Percentiles rank a stretch among this genome's conserved stretches.
phyloP scores from a whole-genome alignment of 2,797 vertebrate genomes.

The Myotis vivesi region DNA sequence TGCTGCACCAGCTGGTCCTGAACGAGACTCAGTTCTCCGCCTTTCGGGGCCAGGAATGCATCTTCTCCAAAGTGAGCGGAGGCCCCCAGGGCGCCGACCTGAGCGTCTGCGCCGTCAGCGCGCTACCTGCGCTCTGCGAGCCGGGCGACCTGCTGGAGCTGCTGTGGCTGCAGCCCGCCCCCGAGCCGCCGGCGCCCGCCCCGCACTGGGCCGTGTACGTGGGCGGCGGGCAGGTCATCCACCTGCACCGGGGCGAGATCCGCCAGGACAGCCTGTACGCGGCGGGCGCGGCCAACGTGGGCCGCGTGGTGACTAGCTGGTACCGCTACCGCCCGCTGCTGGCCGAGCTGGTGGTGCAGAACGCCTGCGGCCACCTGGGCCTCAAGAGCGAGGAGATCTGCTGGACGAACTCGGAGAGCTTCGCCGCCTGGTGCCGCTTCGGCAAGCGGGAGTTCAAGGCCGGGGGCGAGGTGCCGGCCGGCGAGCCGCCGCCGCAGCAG shows the following conservation, averaged over 20 bases:
- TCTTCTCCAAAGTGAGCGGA: slow-evolving; percentile 97
- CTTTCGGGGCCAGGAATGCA: slow-evolving; percentile 98
- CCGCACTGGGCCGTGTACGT: slow-evolving; percentile 98
- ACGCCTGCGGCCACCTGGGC: slow-evolving; percentile 96
- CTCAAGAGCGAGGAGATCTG: slow-evolving; percentile 95
- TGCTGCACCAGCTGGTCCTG: slow-evolving; percentile 88
- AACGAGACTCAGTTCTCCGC: slow-evolving; percentile 97
- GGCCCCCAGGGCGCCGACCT: slow-evolving; percentile 93
- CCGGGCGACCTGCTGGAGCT: slow-evolving; percentile 98
- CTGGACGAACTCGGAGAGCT: slow-evolving; percentile 99
- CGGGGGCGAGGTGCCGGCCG: slow-evolving; percentile 92
- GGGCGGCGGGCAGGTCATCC: slow-evolving; percentile 94
- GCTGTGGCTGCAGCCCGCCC: slow-evolving; percentile 86
- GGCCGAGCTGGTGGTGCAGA: slow-evolving; percentile 97
- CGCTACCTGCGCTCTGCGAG: slow-evolving; percentile 95
- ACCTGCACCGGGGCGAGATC: slow-evolving; percentile 97
- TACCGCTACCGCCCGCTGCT: slow-evolving; percentile 97
- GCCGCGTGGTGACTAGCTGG: slow-evolving; percentile 97
- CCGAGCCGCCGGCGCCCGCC: slow-evolving; percentile 82
- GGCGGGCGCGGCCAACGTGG: slow-evolving; percentile 91
- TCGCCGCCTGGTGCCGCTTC: slow-evolving; percentile 99
- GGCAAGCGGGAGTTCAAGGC: slow-evolving; percentile 99
- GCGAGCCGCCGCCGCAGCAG: slow-evolving; percentile 84
- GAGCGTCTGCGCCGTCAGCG: slow-evolving; percentile 92
- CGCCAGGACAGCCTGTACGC: slow-evolving; percentile 96